Percentiles rank a stretch among this genome's conserved stretches.
These are phyloP conservation scores for Lophotis ruficrista DNA, from an alignment of 2,113 vertebrate genomes.

Conservation along the genomic window DNA sequence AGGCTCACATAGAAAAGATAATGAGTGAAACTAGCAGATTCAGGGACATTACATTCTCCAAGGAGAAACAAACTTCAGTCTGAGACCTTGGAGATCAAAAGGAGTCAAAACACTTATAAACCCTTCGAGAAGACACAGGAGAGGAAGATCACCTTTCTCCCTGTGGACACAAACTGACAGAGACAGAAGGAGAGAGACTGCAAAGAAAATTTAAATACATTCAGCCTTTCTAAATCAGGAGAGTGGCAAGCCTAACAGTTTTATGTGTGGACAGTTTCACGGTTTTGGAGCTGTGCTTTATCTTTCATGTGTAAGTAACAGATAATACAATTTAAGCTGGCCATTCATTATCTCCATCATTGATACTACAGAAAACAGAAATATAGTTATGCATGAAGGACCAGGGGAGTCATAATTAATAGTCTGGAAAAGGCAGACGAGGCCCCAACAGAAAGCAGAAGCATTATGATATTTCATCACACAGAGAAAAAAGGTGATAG, in stretches of 20 bases:
- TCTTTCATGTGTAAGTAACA: not conserved
- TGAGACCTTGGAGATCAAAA: constrained; percentile 24
- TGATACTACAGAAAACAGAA: not conserved
- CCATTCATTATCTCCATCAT: not conserved
- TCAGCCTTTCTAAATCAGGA: not conserved
- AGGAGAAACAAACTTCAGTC: constrained; percentile 25
- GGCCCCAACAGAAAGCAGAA: not conserved
- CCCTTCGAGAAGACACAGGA: not conserved
- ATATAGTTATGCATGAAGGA: not conserved
- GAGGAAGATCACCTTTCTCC: not conserved
- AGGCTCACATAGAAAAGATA: not conserved
- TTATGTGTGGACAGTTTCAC: not conserved
- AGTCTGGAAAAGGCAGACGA: not conserved
- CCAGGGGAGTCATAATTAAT: not conserved
- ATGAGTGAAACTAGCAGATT: not conserved
- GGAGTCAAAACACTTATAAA: not conserved
- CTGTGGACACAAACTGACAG: not conserved
- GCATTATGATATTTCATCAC: not conserved
- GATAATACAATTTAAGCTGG: not conserved
- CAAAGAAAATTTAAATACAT: not conserved
- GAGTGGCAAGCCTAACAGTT: not conserved
- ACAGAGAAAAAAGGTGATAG: not conserved
- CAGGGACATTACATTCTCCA: not conserved
- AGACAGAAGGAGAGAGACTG: not conserved
- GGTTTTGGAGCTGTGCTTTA: not conserved